Evolutionary conservation across 2,888 invertebrate genomes (phyloP).

Genomic region (Erannis defoliaria): DNA sequence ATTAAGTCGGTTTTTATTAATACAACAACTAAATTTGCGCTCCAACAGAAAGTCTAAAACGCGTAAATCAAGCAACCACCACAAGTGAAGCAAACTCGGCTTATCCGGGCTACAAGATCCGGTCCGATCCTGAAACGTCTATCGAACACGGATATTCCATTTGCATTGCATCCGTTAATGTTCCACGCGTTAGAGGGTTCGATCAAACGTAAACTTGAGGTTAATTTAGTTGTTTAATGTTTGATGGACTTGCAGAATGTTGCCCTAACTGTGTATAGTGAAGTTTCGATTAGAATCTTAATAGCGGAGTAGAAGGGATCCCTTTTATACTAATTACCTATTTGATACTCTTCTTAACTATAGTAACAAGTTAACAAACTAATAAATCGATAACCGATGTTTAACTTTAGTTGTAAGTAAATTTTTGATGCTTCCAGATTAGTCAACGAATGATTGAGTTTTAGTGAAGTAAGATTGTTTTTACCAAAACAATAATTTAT

Average conservation of each 20-base stretch:
- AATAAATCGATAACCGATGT: constrained; percentile 11
- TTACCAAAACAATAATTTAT: background rate
- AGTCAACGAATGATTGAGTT: background rate
- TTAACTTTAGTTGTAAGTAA: constrained; percentile 1
- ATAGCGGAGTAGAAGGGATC: constrained; percentile 8
- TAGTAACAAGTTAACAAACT: constrained; percentile 4
- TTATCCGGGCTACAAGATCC: constrained; percentile 67
- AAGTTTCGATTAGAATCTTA: constrained; percentile 16
- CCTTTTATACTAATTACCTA: constrained; percentile 12
- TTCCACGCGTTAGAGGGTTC: constrained; percentile 54
- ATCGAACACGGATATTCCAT: constrained; percentile 77
- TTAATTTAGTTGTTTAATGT: constrained; percentile 37
- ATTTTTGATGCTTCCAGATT: background rate
- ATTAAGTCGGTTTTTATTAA: background rate
- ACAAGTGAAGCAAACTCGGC: constrained; percentile 59
- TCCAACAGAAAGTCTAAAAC: constrained; percentile 20
- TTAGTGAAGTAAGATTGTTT: background rate
- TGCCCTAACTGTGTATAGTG: constrained; percentile 31
- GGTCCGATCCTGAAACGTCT: constrained; percentile 61
- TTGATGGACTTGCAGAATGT: constrained; percentile 28
- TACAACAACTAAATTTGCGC: background rate
- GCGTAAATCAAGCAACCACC: constrained; percentile 52
- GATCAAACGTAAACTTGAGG: constrained; percentile 52
- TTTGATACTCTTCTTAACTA: background rate
- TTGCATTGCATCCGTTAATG: constrained; percentile 67